These are phyloP conservation scores for Rosalia funebris DNA, from an alignment of 2,888 invertebrate species.

Conservation along the genomic window DNA sequence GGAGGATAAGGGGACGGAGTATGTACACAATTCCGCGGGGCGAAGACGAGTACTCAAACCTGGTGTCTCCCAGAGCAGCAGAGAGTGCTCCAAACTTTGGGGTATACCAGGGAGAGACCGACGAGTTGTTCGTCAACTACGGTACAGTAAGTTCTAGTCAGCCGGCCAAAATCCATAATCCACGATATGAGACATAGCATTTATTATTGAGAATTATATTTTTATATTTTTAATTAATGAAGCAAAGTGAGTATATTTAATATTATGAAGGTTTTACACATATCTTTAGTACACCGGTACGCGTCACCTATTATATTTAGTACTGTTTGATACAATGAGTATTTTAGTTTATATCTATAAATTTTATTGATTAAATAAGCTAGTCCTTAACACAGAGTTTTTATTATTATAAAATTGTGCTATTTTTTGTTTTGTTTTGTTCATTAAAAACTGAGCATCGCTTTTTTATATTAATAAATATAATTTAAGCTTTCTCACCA, in stretches of 20 bases:
- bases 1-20: constrained; percentile 80
- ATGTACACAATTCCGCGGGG: constrained; percentile 80
- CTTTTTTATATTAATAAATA: too few species aligned
- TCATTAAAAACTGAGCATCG: too few species aligned
- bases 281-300: background rate
- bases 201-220: background rate
- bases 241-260: background rate
- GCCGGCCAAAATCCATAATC: constrained; percentile 35
- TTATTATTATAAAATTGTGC: too few species aligned
- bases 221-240: background rate
- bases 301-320: background rate
- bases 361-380: background rate
- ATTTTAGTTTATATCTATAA: background rate
- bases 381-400: too few species aligned
- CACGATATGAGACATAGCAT: background rate
- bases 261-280: background rate
- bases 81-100: constrained; percentile 54
- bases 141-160: constrained; percentile 56
- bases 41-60: constrained; percentile 67
- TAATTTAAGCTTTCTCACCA: too few species aligned
- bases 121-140: constrained; percentile 58
- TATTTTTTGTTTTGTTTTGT: too few species aligned
- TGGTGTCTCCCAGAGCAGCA: constrained; percentile 53
- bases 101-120: constrained; percentile 58
- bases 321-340: background rate